A percentile compares a stretch with the other conserved stretches of the same genome.
phyloP scores from a whole-genome alignment of 2,113 vertebrate genomes.

The Prunella fulvescens region DNA sequence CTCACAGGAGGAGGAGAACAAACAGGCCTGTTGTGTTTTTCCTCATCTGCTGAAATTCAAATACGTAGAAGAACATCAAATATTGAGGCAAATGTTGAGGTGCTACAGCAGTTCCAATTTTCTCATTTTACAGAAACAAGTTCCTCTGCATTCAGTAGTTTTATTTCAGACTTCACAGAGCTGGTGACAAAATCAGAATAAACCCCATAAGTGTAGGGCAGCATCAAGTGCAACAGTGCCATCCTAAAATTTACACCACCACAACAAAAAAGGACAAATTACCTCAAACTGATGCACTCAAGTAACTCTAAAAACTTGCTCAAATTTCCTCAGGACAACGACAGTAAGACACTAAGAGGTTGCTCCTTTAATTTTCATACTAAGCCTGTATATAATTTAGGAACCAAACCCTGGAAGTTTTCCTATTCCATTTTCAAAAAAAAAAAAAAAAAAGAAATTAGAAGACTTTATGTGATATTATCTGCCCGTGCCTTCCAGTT shows the following conservation, averaged over 20 bases:
- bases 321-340: neutral
- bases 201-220: fast-evolving
- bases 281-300: neutral
- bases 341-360: neutral
- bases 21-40: neutral
- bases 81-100: neutral
- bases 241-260: neutral
- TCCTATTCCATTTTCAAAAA: neutral
- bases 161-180: neutral
- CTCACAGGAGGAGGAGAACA: neutral
- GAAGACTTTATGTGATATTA: fast-evolving
- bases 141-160: neutral
- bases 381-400: neutral
- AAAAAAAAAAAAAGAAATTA: neutral
- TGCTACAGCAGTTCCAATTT: neutral
- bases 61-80: neutral
- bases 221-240: neutral
- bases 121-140: neutral
- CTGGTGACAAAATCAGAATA: neutral
- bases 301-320: neutral
- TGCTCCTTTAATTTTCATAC: neutral
- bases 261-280: neutral
- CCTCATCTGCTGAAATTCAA: neutral
- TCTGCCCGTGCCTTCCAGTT: neutral
- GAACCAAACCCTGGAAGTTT: neutral